phyloP scores from a whole-genome alignment of 2,888 invertebrate genomes.

The Drosophila robusta region DNA sequence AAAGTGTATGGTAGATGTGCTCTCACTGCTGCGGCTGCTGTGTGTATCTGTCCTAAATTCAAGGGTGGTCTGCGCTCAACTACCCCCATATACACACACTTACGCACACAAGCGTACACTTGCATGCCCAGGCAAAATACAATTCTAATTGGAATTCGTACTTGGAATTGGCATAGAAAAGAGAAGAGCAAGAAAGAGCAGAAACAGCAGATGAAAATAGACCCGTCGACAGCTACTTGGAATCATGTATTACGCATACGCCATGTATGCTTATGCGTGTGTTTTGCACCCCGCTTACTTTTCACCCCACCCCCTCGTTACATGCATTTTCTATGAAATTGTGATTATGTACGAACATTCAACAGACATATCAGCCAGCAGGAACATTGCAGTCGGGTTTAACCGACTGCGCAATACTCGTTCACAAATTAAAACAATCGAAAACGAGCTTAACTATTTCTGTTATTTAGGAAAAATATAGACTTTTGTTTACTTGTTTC shows the following conservation, averaged over 20 bases:
- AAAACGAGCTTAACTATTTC: no score
- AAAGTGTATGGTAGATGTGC: constrained; percentile 8
- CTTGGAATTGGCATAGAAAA: constrained; percentile 38
- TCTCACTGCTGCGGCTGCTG: constrained; percentile 35
- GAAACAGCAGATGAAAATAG: constrained; percentile 32
- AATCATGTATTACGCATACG: constrained; percentile 59
- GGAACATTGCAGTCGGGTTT: no score
- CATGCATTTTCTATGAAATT: constrained; percentile 3
- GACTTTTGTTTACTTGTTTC: no score
- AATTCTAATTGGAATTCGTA: constrained; percentile 55
- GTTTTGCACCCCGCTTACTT: neutral
- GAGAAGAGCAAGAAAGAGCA: constrained; percentile 11
- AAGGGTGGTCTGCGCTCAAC: constrained; percentile 45
- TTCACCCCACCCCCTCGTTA: neutral
- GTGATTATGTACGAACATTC: neutral
- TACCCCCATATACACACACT: constrained; percentile 35
- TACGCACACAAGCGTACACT: constrained; percentile 14
- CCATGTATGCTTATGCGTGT: constrained; percentile 29
- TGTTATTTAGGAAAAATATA: no score
- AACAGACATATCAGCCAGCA: neutral
- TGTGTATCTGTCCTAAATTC: constrained; percentile 54
- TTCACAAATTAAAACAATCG: no score
- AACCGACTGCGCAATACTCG: no score
- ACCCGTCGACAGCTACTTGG: neutral
- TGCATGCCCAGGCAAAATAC: constrained; percentile 28